A percentile compares a stretch with the other conserved stretches of the same genome.
Evolutionary conservation across 2,797 vertebrate species (phyloP).

Genomic region (Mus minutoides): DNA sequence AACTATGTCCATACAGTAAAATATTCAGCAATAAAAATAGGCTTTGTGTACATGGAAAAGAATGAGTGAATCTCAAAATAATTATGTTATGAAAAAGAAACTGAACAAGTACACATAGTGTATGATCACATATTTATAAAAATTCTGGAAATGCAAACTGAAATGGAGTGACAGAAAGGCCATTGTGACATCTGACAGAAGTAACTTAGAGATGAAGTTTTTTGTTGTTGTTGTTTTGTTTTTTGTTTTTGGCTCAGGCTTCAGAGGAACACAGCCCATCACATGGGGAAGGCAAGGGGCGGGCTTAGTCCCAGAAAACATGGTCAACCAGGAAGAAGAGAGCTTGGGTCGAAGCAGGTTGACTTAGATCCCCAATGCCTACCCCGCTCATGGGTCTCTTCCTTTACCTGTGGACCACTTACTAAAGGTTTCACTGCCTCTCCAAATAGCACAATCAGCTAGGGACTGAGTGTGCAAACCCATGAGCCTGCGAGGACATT

Average conservation of each 20-base stretch:
- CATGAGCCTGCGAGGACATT: not conserved
- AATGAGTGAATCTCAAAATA: conserved; percentile 4
- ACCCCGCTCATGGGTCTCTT: not conserved
- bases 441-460: too few species aligned
- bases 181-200: not conserved
- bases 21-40: not conserved
- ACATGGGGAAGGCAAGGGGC: not conserved
- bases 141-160: conserved; percentile 12
- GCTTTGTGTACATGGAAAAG: not conserved
- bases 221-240: too few species aligned
- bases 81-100: not conserved
- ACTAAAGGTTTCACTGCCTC: not conserved
- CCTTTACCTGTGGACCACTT: not conserved
- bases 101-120: not conserved
- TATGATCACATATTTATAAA: not conserved
- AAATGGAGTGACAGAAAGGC: not conserved
- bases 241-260: not conserved
- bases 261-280: not conserved
- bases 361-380: not conserved
- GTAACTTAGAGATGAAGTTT: not conserved
- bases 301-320: not conserved
- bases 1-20: not conserved
- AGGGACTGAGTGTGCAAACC: not conserved
- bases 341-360: not conserved
- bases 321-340: not conserved